A percentile compares a stretch with the other conserved stretches of the same genome.
Evolutionary conservation across 2,113 vertebrate genomes (phyloP).

Genomic region (Illadopsis cleaveri): DNA sequence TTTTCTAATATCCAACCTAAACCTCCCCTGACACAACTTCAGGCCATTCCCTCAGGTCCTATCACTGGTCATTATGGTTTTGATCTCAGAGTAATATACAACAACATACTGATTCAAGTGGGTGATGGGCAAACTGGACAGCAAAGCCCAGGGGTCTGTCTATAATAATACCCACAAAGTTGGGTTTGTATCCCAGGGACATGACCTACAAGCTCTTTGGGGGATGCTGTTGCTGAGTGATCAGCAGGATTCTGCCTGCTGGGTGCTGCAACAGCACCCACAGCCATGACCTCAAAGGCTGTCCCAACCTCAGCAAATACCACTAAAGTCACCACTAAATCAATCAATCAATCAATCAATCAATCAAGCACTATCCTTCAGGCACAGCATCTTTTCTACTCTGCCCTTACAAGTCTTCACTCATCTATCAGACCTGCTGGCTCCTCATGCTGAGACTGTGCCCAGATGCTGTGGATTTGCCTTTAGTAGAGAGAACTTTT

Average conservation of each 20-base stretch:
- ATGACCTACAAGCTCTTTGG: background rate
- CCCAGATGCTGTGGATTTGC: background rate
- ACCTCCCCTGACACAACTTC: background rate
- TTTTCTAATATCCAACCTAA: background rate
- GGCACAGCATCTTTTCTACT: background rate
- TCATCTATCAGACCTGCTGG: background rate
- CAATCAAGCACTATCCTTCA: fast-evolving
- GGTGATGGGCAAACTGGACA: background rate
- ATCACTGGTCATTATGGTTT: background rate
- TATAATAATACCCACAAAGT: fast-evolving
- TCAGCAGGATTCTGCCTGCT: background rate
- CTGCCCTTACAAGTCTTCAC: background rate
- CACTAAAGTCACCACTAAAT: background rate
- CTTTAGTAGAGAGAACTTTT: background rate
- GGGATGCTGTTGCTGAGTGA: background rate
- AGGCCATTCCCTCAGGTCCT: background rate
- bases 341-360: background rate
- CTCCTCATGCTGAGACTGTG: fast-evolving
- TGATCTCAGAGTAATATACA: background rate
- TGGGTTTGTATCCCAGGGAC: background rate
- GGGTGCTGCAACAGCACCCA: background rate
- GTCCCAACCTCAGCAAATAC: background rate
- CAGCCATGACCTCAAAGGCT: background rate
- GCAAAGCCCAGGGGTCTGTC: background rate
- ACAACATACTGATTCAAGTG: background rate